Evolutionary conservation across 2,797 vertebrate species (phyloP), one percentile per base, ranked within the genome.

Genomic region (Brachyalestes nurse): DNA sequence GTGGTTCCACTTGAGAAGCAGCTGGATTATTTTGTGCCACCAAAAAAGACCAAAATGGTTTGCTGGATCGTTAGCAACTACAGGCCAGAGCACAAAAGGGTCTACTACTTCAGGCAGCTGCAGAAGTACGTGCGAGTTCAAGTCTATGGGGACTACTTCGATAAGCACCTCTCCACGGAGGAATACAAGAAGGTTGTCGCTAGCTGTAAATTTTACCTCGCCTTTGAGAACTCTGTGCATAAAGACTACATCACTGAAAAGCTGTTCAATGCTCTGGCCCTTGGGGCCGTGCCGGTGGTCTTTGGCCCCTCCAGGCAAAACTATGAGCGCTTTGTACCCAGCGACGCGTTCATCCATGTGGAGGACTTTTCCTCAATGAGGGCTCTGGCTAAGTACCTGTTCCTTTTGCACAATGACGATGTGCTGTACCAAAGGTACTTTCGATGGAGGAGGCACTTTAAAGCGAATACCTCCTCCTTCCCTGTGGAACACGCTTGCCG

Each of bases 191-290:
- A 93, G 74, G 95, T 93, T 21, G 88, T 95, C 82, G 91, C 92
- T 17, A 86, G 88, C 34, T 96, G 93, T 86, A 96, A 93, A 89
- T 96, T 95, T 86, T 92, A 94, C 80, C 91, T 96, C 86, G 93
- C 94, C 21, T 95, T 96, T 85, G 94, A 95, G 91, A 96, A 95
- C 84, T 95, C 95, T 28, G 93, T 95, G 82, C 93, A 94, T 78
- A 91, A 93, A 88, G 94, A 96, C 90, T 95, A 95, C 81, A 95
- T 96, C 81, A 95, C 93, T 8, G 93, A 95, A 86, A 95, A 95
- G 87, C 92, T 95, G 77, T 94, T 94, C 76, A 92, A 94, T 70
- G 90, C 94, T 80, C 90, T 95, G 80, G 89, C 93, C 75, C 93
- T 93, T 1, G 92, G 93, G 77, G 93, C 92, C 16, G 94, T 96